phyloP scores from a whole-genome alignment of 2,888 invertebrate species.

The Uropetala carovei region DNA sequence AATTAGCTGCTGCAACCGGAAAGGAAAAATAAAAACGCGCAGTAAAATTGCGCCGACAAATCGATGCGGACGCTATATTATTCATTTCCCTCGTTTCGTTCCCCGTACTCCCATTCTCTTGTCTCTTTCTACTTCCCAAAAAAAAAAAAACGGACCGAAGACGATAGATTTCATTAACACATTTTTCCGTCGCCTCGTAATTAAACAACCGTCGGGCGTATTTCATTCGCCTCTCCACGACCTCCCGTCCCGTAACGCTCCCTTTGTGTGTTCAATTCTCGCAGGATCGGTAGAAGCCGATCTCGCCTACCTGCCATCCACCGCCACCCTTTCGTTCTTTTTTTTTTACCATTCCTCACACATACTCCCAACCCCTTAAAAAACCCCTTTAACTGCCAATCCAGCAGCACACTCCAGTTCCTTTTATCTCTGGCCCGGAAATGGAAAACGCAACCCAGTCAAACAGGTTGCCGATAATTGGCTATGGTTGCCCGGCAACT shows the following conservation, averaged over 20 bases:
- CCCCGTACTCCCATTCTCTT: background rate
- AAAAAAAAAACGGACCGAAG: background rate
- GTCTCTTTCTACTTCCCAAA: background rate
- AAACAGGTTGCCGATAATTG: slow-evolving; percentile 64
- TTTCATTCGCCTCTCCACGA: background rate
- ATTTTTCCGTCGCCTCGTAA: background rate
- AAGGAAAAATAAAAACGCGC: too few species aligned
- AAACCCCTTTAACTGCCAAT: background rate
- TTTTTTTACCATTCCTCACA: background rate
- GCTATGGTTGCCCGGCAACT: slow-evolving; percentile 43
- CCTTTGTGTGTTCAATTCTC: background rate
- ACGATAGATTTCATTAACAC: background rate
- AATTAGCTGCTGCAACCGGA: too few species aligned
- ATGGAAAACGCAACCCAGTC: slow-evolving; percentile 51
- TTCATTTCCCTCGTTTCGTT: too few species aligned
- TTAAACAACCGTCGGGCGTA: background rate
- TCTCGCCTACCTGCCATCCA: too few species aligned
- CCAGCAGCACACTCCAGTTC: background rate
- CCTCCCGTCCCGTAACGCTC: background rate
- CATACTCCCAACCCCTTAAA: background rate
- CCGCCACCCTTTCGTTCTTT: background rate
- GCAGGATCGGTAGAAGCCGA: too few species aligned
- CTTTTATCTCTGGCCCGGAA: slow-evolving; percentile 56
- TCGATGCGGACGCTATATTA: too few species aligned
- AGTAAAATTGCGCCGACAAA: too few species aligned